Evolutionary conservation across 2,797 vertebrate genomes (phyloP).

Genomic region (Sebastes ruberrimus): DNA sequence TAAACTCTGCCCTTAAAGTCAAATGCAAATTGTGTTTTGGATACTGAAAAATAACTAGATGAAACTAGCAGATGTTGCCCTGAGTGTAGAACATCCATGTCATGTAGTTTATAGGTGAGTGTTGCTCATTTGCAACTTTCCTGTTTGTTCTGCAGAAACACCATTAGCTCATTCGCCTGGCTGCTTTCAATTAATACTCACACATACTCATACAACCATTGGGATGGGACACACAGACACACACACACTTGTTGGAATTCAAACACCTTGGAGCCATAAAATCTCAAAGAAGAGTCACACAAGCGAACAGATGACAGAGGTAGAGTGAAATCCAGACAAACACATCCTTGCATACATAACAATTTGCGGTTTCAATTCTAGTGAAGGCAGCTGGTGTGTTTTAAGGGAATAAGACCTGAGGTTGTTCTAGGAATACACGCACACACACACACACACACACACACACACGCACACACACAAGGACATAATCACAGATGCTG

Average conservation of each 20-base stretch:
- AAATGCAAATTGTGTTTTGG: neutral
- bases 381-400: constrained; percentile 56
- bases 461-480: constrained; percentile 10
- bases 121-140: neutral
- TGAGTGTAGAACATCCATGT: neutral
- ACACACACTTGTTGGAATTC: constrained; percentile 4
- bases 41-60: neutral
- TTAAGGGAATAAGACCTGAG: constrained; percentile 50
- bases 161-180: neutral
- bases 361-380: constrained; percentile 46
- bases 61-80: neutral
- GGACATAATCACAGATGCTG: constrained; percentile 52
- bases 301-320: constrained; percentile 25
- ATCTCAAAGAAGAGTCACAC: constrained; percentile 11
- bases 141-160: neutral
- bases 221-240: neutral
- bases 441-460: neutral
- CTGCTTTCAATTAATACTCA: constrained; percentile 26
- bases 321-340: constrained; percentile 24
- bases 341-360: constrained; percentile 20
- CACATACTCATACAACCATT: neutral
- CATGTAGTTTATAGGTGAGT: neutral
- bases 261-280: constrained; percentile 12
- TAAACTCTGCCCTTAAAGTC: neutral
- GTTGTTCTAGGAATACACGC: constrained; percentile 55